A percentile compares a stretch with the other conserved stretches of the same genome.
Conservation (phyloP, 2,888 invertebrate species). For the Alsophila aescularia region DNA sequence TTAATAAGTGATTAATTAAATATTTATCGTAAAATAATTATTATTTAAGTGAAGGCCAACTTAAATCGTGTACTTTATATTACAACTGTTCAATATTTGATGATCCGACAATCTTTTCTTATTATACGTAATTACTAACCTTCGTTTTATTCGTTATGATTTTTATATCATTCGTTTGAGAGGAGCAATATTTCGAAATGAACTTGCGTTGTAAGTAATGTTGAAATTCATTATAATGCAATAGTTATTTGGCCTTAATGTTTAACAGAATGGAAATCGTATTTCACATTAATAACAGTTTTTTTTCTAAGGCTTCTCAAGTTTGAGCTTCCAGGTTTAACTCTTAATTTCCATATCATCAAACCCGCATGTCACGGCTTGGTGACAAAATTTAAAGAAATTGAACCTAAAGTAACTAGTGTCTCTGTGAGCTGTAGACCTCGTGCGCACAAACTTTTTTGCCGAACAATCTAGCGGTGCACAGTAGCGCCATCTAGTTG, state of each 20-base stretch:
- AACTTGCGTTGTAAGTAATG: background rate
- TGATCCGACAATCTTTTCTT: constrained; percentile 10
- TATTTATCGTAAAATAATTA: background rate
- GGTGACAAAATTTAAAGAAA: no score
- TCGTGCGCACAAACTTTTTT: no score
- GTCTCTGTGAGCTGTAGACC: no score
- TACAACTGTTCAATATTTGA: constrained; percentile 12
- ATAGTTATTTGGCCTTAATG: background rate
- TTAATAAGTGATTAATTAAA: background rate
- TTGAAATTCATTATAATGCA: constrained; percentile 1
- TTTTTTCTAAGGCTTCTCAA: no score
- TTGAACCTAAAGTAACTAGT: no score
- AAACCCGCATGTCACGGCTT: no score
- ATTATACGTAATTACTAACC: constrained; percentile 20
- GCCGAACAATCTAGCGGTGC: no score
- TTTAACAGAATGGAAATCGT: background rate
- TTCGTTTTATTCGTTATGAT: constrained; percentile 12
- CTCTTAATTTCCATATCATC: no score
- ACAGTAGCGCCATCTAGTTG: no score
- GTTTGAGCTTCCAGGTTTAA: no score
- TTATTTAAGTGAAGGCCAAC: constrained; percentile 6
- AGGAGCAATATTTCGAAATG: constrained; percentile 19
- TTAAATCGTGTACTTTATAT: constrained; percentile 6
- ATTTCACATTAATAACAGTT: no score
- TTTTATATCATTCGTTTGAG: constrained; percentile 22